Evolutionary conservation across 2,113 vertebrate genomes (phyloP).

Genomic region (Glaucomys volans): DNA sequence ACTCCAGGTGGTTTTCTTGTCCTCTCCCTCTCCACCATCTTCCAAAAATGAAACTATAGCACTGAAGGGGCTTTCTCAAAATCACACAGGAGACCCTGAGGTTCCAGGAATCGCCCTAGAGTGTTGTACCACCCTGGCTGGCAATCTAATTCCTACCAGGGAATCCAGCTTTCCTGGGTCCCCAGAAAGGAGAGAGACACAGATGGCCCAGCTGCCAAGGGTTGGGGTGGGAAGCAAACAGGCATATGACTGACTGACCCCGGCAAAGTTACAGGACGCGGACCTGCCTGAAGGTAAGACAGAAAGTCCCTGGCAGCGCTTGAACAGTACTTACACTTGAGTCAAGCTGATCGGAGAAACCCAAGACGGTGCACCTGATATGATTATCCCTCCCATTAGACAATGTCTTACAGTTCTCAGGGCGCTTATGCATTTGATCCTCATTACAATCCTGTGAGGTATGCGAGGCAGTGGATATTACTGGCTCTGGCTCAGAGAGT

Average conservation of each 20-base stretch:
- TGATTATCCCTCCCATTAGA: background rate
- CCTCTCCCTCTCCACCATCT: background rate
- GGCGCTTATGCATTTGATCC: slow-evolving; percentile 66
- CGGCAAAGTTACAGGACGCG: background rate
- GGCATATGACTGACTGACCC: background rate
- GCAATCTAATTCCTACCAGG: background rate
- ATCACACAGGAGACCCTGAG: background rate
- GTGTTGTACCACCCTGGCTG: background rate
- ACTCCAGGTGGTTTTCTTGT: background rate
- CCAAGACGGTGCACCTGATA: slow-evolving; percentile 28
- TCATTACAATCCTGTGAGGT: slow-evolving; percentile 63
- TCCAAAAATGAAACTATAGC: background rate
- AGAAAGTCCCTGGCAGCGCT: slow-evolving; percentile 67
- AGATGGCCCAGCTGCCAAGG: background rate
- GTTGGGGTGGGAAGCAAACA: background rate
- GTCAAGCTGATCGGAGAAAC: slow-evolving; percentile 16
- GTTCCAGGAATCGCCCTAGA: background rate
- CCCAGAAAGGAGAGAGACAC: background rate
- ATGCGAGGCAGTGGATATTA: slow-evolving; percentile 44
- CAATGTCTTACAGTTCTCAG: slow-evolving; percentile 70
- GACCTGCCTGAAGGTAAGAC: background rate
- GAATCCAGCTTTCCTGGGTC: background rate
- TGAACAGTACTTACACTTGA: background rate
- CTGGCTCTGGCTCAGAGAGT: slow-evolving; percentile 51
- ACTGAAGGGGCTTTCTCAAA: background rate